phyloP scores from a whole-genome alignment of 2,113 vertebrate genomes.

The Neodontobutis hainanensis region DNA sequence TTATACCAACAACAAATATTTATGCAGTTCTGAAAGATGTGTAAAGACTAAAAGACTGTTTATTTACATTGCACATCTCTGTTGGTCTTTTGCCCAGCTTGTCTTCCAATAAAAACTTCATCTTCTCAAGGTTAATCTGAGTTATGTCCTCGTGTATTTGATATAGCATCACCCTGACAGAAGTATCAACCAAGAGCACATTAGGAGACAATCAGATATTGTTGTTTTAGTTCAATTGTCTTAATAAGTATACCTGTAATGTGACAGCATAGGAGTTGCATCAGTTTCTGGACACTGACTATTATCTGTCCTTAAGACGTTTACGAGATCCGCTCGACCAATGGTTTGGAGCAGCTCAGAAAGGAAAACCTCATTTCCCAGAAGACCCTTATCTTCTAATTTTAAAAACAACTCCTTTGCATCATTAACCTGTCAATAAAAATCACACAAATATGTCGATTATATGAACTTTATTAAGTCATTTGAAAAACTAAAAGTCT shows the following conservation, averaged over 20 bases:
- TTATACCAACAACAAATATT: too few relatives aligned
- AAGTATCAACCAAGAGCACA: neutral
- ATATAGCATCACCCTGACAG: constrained; percentile 76
- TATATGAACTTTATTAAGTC: neutral
- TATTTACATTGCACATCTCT: constrained; percentile 67
- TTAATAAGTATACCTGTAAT: constrained; percentile 67
- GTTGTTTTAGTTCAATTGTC: neutral
- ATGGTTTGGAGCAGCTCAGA: constrained; percentile 68
- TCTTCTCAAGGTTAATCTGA: constrained; percentile 26
- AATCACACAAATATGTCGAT: neutral
- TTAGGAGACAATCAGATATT: neutral
- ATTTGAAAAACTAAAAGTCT: neutral
- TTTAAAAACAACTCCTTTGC: constrained; percentile 60
- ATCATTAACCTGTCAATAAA: constrained; percentile 45
- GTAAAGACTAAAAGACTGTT: neutral
- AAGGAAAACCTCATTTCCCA: constrained; percentile 57
- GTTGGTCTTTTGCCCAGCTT: constrained; percentile 51
- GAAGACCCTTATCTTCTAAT: constrained; percentile 63
- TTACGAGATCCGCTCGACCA: constrained; percentile 64
- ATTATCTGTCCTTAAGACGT: constrained; percentile 29
- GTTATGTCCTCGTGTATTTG: constrained; percentile 61
- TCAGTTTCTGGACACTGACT: constrained; percentile 14
- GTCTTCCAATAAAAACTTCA: constrained; percentile 63
- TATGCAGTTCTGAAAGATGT: too few relatives aligned
- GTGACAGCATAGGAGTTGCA: constrained; percentile 53